phyloP scores from a whole-genome alignment of 2,888 invertebrate genomes.

The Herminia tarsipennalis region DNA sequence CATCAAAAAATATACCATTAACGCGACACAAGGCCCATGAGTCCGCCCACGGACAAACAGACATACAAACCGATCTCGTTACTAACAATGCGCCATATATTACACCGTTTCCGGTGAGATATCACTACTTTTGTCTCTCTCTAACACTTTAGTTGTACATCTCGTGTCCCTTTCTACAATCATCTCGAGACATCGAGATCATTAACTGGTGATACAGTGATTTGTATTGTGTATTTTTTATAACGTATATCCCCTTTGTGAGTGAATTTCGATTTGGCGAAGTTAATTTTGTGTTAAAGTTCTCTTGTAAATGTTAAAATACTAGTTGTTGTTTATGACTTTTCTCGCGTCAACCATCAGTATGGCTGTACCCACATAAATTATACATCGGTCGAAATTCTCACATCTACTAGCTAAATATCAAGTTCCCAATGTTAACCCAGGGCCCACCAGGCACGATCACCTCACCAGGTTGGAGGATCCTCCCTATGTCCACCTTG shows the following conservation, averaged over 20 bases:
- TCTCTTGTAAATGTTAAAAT: neutral
- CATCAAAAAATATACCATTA: conserved; percentile 47
- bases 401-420: too few species aligned
- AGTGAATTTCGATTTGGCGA: conserved; percentile 39
- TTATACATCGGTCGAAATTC: too few species aligned
- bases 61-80: conserved; percentile 80
- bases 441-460: too few species aligned
- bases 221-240: conserved; percentile 68
- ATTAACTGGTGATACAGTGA: conserved; percentile 81
- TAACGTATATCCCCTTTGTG: conserved; percentile 33
- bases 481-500: too few species aligned
- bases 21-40: conserved; percentile 47
- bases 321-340: neutral
- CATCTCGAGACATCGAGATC: conserved; percentile 75
- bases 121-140: conserved; percentile 58
- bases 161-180: conserved; percentile 60
- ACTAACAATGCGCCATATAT: conserved; percentile 85
- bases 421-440: too few species aligned
- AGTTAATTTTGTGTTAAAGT: conserved; percentile 28
- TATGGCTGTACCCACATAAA: neutral
- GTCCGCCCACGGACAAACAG: conserved; percentile 68
- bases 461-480: too few species aligned
- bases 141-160: conserved; percentile 23
- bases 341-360: neutral
- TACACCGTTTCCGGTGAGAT: conserved; percentile 80